phyloP scores from a whole-genome alignment of 2,888 invertebrate species.

The Yponomeuta sedellus region DNA sequence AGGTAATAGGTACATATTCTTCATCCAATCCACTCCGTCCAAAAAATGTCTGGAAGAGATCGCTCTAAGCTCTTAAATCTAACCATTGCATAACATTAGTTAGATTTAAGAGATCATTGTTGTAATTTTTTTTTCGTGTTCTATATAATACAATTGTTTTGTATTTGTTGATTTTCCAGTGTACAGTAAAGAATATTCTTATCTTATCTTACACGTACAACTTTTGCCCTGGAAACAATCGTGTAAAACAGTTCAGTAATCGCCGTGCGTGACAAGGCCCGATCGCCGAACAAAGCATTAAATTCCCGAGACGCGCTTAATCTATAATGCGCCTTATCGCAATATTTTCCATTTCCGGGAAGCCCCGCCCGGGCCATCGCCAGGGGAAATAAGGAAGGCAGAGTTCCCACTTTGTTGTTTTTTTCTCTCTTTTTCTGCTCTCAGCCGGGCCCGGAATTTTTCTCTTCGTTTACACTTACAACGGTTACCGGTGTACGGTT shows the following conservation, averaged over 20 bases:
- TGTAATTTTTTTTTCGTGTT: too few relatives aligned
- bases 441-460: constrained; percentile 50
- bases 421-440: constrained; percentile 39
- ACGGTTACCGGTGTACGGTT: constrained; percentile 60
- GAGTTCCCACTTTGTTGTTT: constrained; percentile 71
- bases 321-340: constrained; percentile 76
- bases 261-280: constrained; percentile 25
- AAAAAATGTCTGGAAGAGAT: too few relatives aligned
- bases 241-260: background rate
- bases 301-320: constrained; percentile 64
- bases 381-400: constrained; percentile 75
- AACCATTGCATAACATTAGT: too few relatives aligned
- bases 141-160: too few relatives aligned
- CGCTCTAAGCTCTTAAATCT: too few relatives aligned
- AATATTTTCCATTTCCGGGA: constrained; percentile 75
- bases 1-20: too few relatives aligned
- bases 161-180: too few relatives aligned
- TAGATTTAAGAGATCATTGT: too few relatives aligned
- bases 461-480: constrained; percentile 74
- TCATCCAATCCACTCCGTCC: too few relatives aligned
- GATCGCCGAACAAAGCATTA: constrained; percentile 61
- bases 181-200: too few relatives aligned
- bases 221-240: too few relatives aligned
- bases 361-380: constrained; percentile 53
- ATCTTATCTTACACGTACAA: too few relatives aligned